phyloP scores from a whole-genome alignment of 1,140 invertebrate genomes.

The Meloidogyne chitwoodi region DNA sequence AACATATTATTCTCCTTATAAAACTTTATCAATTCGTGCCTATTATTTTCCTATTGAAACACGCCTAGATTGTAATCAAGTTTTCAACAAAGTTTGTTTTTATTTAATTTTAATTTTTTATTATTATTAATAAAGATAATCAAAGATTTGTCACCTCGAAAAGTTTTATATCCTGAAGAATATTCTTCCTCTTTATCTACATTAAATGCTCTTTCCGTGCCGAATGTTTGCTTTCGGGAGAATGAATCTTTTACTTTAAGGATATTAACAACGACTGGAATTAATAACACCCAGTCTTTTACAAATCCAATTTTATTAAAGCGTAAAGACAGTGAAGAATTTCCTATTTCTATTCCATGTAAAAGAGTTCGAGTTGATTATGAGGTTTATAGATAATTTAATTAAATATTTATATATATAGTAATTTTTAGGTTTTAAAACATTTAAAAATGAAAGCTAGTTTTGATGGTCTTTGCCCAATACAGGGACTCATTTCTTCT shows the following conservation, averaged over 20 bases:
- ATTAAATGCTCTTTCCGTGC: neutral
- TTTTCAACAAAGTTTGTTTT: conserved; percentile 30
- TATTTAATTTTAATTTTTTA: neutral
- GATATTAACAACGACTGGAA: neutral
- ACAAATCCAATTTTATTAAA: conserved; percentile 8
- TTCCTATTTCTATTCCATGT: neutral
- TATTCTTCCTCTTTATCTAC: conserved; percentile 6
- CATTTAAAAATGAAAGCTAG: conserved; percentile 6
- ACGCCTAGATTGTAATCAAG: conserved; percentile 37
- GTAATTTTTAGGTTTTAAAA: conserved; percentile 34
- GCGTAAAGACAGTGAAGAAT: neutral
- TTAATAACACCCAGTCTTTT: neutral
- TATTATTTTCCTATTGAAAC: conserved; percentile 54
- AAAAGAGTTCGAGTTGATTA: conserved; percentile 28
- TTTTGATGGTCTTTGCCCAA: conserved; percentile 25
- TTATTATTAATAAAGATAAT: conserved; percentile 4
- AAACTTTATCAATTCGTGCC: conserved; percentile 45
- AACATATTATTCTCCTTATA: conserved; percentile 49
- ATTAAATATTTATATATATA: neutral
- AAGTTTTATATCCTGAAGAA: conserved; percentile 15
- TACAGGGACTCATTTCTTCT: conserved; percentile 35
- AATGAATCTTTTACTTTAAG: conserved; percentile 1
- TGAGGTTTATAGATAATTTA: conserved; percentile 14
- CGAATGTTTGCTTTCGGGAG: neutral
- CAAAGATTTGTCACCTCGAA: neutral